phyloP scores from a whole-genome alignment of 2,113 vertebrate species.

The Oryzias melastigma region DNA sequence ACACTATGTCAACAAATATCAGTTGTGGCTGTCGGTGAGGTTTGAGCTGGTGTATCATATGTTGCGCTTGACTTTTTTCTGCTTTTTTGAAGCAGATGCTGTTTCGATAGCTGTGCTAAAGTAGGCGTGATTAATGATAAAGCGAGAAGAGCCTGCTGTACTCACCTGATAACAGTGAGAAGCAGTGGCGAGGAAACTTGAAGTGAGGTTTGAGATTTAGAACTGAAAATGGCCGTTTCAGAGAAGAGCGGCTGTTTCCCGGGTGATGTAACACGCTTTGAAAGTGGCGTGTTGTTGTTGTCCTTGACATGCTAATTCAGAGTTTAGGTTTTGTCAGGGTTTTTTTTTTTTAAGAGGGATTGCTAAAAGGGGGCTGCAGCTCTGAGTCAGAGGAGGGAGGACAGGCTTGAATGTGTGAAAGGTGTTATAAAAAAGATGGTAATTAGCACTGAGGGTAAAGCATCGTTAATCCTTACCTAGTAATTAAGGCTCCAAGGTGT shows the following conservation, averaged over 20 bases:
- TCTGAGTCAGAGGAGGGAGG: conserved; percentile 42
- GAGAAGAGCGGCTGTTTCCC: conserved; percentile 52
- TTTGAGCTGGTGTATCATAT: no score
- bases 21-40: neutral
- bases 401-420: conserved; percentile 63
- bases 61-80: conserved; percentile 5
- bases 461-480: conserved; percentile 74
- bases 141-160: conserved; percentile 45
- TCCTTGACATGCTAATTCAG: conserved; percentile 56
- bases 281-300: conserved; percentile 54
- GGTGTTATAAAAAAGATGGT: conserved; percentile 67
- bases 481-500: conserved; percentile 75
- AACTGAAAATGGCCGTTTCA: conserved; percentile 59
- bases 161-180: conserved; percentile 59
- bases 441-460: conserved; percentile 75
- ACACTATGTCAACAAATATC: neutral
- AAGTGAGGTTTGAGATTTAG: conserved; percentile 39
- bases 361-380: conserved; percentile 30
- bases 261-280: conserved; percentile 59
- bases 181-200: conserved; percentile 63
- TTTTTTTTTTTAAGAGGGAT: neutral
- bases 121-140: conserved; percentile 57
- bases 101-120: conserved; percentile 44
- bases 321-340: conserved; percentile 33
- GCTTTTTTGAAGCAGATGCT: conserved; percentile 34